Evolutionary conservation across 2,797 vertebrate species (phyloP).

Genomic region (Columba guinea): DNA sequence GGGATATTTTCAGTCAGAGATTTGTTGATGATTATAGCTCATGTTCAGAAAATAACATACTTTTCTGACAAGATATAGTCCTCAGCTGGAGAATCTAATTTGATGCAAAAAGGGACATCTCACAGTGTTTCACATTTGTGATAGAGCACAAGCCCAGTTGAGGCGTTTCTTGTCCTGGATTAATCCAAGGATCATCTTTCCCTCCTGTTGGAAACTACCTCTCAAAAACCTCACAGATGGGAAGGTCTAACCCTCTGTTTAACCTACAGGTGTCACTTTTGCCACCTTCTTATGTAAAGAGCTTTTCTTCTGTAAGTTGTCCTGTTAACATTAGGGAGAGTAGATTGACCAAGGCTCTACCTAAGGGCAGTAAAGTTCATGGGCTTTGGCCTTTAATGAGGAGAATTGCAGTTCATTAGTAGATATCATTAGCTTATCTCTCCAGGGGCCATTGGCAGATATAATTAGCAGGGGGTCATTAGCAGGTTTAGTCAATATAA

Average conservation of each 20-base stretch:
- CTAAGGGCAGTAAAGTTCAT: not conserved
- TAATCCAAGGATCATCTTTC: not conserved
- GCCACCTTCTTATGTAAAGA: not conserved
- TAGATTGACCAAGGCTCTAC: not conserved
- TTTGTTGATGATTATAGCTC: not conserved
- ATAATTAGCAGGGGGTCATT: slow-evolving; percentile 48
- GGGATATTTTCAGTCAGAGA: not conserved
- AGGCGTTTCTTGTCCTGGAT: not conserved
- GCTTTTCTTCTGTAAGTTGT: not conserved
- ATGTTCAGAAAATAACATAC: not conserved
- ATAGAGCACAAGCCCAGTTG: not conserved
- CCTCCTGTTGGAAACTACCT: not conserved
- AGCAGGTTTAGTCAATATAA: not conserved
- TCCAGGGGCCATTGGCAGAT: slow-evolving; percentile 31
- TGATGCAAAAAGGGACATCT: not conserved
- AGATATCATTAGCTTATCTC: slow-evolving; percentile 36
- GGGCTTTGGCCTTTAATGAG: slow-evolving; percentile 37
- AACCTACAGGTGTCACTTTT: not conserved
- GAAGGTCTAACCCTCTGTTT: not conserved
- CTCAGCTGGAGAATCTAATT: not conserved
- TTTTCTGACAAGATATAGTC: not conserved
- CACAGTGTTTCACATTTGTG: not conserved
- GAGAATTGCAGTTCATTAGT: not conserved
- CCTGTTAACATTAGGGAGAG: not conserved
- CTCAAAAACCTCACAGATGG: not conserved